These are phyloP conservation scores for Sebastes taczanowskii DNA, from an alignment of 2,797 vertebrate species.

Conservation along the genomic window DNA sequence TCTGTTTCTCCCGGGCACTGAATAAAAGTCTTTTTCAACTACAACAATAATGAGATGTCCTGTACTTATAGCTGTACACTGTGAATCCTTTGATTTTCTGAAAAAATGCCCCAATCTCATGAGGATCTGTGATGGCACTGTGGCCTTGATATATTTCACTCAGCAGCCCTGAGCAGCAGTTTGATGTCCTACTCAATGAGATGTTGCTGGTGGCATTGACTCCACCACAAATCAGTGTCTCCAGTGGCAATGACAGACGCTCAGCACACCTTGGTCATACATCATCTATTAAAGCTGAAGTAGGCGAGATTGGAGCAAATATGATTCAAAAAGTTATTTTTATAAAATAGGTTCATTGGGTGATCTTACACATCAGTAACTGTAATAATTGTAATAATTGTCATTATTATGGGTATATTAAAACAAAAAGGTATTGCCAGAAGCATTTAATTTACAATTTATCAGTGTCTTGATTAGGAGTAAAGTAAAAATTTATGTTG, in stretches of 20 bases:
- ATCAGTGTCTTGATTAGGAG: not conserved
- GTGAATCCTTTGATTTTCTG: not conserved
- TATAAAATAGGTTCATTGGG: no score
- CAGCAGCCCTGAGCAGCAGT: conserved; percentile 38
- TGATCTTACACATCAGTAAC: not conserved
- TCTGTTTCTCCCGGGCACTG: conserved; percentile 89
- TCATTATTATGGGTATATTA: not conserved
- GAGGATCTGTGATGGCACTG: not conserved
- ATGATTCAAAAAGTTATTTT: no score
- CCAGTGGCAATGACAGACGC: not conserved
- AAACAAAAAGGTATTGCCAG: not conserved
- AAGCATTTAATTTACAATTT: not conserved
- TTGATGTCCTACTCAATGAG: conserved; percentile 60
- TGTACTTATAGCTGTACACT: not conserved
- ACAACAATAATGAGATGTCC: conserved; percentile 13
- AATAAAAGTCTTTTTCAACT: conserved; percentile 85
- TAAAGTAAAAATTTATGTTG: not conserved
- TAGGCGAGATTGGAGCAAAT: no score
- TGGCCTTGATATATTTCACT: conserved; percentile 40
- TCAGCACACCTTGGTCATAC: not conserved
- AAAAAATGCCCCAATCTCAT: not conserved
- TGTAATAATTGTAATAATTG: not conserved
- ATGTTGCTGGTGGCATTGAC: conserved; percentile 53
- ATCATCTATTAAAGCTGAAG: no score
- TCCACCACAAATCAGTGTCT: conserved; percentile 58